phyloP scores from a whole-genome alignment of 2,888 invertebrate species.

The Aethes cnicana region DNA sequence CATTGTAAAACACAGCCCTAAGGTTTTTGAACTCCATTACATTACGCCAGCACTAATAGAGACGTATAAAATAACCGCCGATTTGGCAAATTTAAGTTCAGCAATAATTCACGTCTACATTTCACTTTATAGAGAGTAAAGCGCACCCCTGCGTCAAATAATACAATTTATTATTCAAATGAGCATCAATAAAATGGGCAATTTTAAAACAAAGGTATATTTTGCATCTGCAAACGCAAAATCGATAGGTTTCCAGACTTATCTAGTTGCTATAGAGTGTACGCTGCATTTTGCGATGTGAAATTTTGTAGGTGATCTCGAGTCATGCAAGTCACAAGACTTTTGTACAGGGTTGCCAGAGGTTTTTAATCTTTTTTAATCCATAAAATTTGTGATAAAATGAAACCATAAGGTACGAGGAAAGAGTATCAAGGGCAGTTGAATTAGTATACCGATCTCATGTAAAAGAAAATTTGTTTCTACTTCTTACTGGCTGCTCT shows the following conservation, averaged over 20 bases:
- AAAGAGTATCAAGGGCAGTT: too few species aligned
- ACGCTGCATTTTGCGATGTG: not conserved
- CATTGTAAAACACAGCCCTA: too few species aligned
- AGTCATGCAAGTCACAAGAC: constrained; percentile 35
- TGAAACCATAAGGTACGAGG: not conserved
- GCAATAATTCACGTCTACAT: constrained; percentile 4
- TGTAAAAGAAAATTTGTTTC: too few species aligned
- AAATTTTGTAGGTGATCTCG: constrained; percentile 20
- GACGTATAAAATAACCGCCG: not conserved
- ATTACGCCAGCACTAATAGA: not conserved
- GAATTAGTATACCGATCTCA: too few species aligned
- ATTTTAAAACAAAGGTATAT: constrained; percentile 14
- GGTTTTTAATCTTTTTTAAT: not conserved
- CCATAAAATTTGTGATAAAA: not conserved
- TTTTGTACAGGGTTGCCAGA: constrained; percentile 19
- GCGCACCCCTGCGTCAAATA: constrained; percentile 9
- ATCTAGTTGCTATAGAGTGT: not conserved
- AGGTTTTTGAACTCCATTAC: too few species aligned
- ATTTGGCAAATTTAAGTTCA: constrained; percentile 2
- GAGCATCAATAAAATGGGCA: constrained; percentile 28
- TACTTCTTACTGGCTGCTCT: too few species aligned
- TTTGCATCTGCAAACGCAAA: not conserved
- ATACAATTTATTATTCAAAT: constrained; percentile 32
- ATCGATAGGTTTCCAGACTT: not conserved
- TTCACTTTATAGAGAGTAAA: constrained; percentile 5